These are phyloP conservation scores for Mus spretus DNA, from an alignment of 2,797 vertebrate species.

Conservation along the genomic window DNA sequence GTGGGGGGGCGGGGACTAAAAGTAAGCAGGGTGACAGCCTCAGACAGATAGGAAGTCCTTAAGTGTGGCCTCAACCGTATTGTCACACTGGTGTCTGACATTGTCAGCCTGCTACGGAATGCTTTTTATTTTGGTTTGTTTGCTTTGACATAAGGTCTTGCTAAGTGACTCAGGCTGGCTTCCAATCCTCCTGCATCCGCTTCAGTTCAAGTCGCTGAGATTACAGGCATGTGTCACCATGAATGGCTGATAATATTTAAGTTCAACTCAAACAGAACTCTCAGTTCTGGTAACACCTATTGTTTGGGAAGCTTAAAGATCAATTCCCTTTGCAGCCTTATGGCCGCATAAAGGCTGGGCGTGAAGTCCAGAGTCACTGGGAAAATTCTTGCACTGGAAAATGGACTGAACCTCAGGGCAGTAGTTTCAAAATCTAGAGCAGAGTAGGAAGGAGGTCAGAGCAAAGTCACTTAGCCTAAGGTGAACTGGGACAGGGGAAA, in stretches of 20 bases:
- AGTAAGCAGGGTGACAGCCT: neutral
- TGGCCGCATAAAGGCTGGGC: neutral
- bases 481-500: neutral
- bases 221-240: neutral
- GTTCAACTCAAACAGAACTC: neutral
- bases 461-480: neutral
- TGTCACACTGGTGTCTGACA: neutral
- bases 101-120: neutral
- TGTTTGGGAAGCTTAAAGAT: neutral
- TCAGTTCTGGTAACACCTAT: neutral
- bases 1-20: no score
- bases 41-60: neutral
- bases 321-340: neutral
- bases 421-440: neutral
- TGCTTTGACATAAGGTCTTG: neutral
- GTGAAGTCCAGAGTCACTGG: neutral
- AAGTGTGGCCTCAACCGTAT: neutral
- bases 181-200: neutral
- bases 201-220: neutral
- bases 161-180: neutral
- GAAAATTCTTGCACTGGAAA: neutral
- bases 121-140: neutral
- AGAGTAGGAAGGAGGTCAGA: neutral
- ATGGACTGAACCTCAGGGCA: neutral
- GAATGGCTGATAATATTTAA: neutral